Evolutionary conservation across 2,888 invertebrate species (phyloP), one percentile per base, ranked within the genome.

Genomic region (Latrodectus elegans): DNA sequence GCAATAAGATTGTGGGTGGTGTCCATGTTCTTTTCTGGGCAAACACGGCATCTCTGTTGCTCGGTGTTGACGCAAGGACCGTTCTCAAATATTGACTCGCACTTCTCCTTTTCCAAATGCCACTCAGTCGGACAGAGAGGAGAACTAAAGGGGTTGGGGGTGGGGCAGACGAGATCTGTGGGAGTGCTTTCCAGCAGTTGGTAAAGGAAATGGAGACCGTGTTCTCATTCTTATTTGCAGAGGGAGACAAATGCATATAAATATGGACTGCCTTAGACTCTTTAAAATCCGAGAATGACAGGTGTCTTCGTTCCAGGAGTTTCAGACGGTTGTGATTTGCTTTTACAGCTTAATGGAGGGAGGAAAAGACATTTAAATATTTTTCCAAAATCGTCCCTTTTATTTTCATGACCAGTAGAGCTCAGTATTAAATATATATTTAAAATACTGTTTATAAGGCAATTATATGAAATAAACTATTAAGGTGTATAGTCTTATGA

Each of bases 11-110:
- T 60, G 71, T 79, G 71, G 60, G 52, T 64, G 70, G 80, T 64
- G 72, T 78, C 55, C 70, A 73, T 80, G 80, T 73, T 26, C 79
- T 53, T 52, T 26, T 82, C 49, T 75, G 26, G 51, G 85, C 60
- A 73, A 85, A 85, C 85, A 85, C 52, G 8, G 17, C 75, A 75
- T 80, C 75, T 78, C 79, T 85, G 73, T 79, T 73, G 75, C 75
- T 49, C n/a, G 3, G 15, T 77, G 79, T 85, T 78, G 84, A 78
- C 77, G 72, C 53, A 84, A 78, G 77, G 80, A 74, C 77, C 79
- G 76, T 87, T 67, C 51, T 71, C 86, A 87, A 87, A 87, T 87
- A 87, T 87, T 87, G 86, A 87, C 81, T 67, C 9, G 65, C 52
- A 67, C 73, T 67, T 51, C 75, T 75, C 79, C 71, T 53, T 53